Evolutionary conservation across 2,888 invertebrate species (phyloP).

Genomic region (Conchocele bisecta): DNA sequence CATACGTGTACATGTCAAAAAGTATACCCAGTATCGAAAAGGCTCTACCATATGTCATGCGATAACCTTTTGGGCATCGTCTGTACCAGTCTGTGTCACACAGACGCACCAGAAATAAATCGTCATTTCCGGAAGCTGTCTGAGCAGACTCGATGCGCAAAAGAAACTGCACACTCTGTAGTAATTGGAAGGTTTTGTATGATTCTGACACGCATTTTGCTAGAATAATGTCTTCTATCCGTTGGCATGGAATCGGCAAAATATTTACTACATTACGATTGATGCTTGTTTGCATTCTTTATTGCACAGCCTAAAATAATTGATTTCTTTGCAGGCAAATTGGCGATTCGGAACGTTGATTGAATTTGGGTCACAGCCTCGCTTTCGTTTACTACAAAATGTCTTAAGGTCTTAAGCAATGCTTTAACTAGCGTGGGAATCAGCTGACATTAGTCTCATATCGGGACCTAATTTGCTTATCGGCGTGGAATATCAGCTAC

Average conservation of each 20-base stretch:
- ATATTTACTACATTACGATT: not conserved
- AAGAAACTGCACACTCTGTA: constrained; percentile 31
- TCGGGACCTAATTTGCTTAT: not conserved
- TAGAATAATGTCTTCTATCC: not conserved
- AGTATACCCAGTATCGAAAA: too few species aligned
- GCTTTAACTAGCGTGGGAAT: constrained; percentile 41
- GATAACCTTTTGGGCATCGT: too few species aligned
- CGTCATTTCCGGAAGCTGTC: constrained; percentile 47
- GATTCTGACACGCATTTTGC: constrained; percentile 28
- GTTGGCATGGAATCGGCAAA: constrained; percentile 11
- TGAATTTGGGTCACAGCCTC: constrained; percentile 71
- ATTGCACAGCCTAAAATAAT: not conserved
- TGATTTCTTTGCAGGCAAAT: constrained; percentile 14
- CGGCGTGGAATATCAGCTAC: not conserved
- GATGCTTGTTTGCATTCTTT: not conserved
- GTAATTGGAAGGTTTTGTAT: constrained; percentile 47
- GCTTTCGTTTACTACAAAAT: constrained; percentile 60
- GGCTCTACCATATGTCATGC: too few species aligned
- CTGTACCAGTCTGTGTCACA: constrained; percentile 30
- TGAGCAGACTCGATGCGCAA: constrained; percentile 54
- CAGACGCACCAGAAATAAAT: constrained; percentile 29
- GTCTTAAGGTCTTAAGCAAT: constrained; percentile 44
- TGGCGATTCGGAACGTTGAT: constrained; percentile 6
- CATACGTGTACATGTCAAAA: too few species aligned
- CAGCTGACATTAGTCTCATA: constrained; percentile 26